Conservation (phyloP, 2,797 vertebrate genomes). For the Luscinia megarhynchos region DNA sequence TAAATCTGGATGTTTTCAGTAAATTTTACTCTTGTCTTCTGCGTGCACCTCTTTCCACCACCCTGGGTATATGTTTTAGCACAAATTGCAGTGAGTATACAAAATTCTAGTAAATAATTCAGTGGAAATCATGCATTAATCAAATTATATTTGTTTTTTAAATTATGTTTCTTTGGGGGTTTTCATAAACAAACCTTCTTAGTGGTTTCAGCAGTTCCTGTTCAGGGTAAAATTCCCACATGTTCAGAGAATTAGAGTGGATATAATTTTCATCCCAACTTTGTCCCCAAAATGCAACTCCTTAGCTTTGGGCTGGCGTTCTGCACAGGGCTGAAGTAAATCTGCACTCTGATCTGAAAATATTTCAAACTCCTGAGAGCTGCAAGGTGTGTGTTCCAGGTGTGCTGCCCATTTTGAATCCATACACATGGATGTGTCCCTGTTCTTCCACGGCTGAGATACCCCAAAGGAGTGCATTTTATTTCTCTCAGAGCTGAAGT, state of each 20-base stretch:
- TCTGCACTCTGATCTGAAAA: not conserved
- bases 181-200: not conserved
- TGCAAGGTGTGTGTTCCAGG: not conserved
- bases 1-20: not conserved
- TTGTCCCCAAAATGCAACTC: not conserved
- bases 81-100: not conserved
- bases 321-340: not conserved
- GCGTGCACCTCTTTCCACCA: not conserved
- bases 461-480: not conserved
- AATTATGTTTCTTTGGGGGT: not conserved
- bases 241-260: not conserved
- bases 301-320: not conserved
- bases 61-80: not conserved
- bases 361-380: not conserved
- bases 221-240: not conserved
- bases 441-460: not conserved
- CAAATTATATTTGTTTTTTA: not conserved
- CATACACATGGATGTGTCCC: not conserved
- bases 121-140: not conserved
- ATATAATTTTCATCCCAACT: not conserved
- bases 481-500: not conserved
- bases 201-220: not conserved
- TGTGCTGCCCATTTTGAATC: not conserved
- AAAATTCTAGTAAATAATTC: not conserved
- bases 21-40: not conserved